Evolutionary conservation across 2,113 vertebrate genomes (phyloP), one percentile per base, ranked within the genome.

Genomic region (Spheniscus mendiculus): DNA sequence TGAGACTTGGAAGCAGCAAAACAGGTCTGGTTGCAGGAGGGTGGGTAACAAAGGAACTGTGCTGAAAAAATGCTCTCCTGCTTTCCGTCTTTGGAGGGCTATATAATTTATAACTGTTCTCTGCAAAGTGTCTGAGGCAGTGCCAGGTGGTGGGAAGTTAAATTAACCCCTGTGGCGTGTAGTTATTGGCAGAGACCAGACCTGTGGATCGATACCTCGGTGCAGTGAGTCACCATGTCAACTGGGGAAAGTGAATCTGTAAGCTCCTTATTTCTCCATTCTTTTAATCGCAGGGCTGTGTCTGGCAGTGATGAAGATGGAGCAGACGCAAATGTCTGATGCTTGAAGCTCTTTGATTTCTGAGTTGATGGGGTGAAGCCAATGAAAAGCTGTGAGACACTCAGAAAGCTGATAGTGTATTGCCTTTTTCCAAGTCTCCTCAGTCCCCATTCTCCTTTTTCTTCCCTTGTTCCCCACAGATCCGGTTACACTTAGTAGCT

Each of bases 271-370:
- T 95, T 97, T 95, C 85, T 69, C 87, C 95, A 96, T 97, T 93
- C 96, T 97, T 98, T 95, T 97, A 97, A 95, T 98, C 82, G 15
- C 30, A 6, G 66, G 58, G 15, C 90, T 93, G 79, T 63, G 90
- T 71, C 95, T 97, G 96, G 72, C 96, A 95, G 95, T 97, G 97
- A 98, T 97, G 97, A 97, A 97, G 97, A 97, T 95, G 94, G 95
- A 97, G 92, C 96, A 94, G 90, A 93, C 16, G 8, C 93, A 96
- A 90, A 96, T 91, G 92, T 93, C 88, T 96, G 79, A 65, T 96
- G 93, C 97, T 97, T 66, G 90, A 94, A 97, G 96, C 88, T 84
- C 89, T 97, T 94, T 97, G 96, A 96, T 97, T 97, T 94, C 94
- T 93, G 89, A 94, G 90, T 89, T 97, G 97, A 95, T 91, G 88